These are phyloP conservation scores for Campoplex nolae DNA, from an alignment of 2,888 invertebrate genomes.

Conservation along the genomic window DNA sequence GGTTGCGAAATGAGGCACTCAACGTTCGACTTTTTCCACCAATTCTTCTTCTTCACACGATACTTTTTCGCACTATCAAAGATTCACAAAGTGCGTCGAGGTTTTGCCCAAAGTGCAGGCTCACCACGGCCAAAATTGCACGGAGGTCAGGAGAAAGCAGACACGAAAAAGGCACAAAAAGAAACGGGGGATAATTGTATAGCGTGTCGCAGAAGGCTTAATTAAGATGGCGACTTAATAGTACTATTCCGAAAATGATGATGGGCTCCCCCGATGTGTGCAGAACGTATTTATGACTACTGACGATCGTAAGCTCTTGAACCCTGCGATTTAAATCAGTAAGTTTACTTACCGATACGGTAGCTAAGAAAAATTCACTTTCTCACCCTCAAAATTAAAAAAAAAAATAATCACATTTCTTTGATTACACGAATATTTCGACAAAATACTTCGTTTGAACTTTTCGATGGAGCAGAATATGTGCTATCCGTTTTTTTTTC, in stretches of 20 bases:
- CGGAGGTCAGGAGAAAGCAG: constrained; percentile 75
- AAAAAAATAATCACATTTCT: neutral
- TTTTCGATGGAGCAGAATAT: too few species aligned
- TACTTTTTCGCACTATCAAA: constrained; percentile 8
- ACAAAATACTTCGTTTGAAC: neutral
- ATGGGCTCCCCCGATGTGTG: constrained; percentile 22
- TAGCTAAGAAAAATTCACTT: neutral
- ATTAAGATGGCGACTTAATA: constrained; percentile 59
- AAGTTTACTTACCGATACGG: constrained; percentile 4
- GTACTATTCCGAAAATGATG: constrained; percentile 40
- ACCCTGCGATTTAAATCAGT: neutral
- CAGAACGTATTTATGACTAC: constrained; percentile 13
- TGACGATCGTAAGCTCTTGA: constrained; percentile 3
- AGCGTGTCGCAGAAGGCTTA: constrained; percentile 54
- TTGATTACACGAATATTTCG: neutral
- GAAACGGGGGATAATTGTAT: constrained; percentile 44
- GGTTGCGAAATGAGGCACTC: constrained; percentile 17
- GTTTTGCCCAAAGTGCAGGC: constrained; percentile 11
- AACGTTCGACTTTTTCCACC: constrained; percentile 43
- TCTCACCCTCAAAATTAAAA: neutral
- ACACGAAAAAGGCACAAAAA: constrained; percentile 54
- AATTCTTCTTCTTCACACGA: constrained; percentile 36
- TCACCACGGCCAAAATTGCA: constrained; percentile 46
- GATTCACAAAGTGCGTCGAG: constrained; percentile 5
- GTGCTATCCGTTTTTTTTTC: too few species aligned